Conservation (phyloP, 2,888 invertebrate genomes). For the Gari tellinella region DNA sequence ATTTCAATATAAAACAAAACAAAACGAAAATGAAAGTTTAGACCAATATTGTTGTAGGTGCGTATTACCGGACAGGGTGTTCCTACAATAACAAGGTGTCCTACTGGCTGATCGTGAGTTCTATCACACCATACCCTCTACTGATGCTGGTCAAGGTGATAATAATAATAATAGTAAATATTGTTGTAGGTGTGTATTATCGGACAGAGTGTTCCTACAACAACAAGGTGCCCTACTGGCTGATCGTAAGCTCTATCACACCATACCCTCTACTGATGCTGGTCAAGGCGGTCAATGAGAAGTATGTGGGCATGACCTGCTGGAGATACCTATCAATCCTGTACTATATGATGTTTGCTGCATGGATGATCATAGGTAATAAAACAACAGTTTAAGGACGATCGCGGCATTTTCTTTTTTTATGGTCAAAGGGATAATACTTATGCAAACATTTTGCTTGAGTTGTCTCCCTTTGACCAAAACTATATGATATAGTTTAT, state of each 20-base stretch:
- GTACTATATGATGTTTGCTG: slow-evolving; percentile 15
- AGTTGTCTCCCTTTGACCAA: too few species aligned
- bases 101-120: slow-evolving; percentile 34
- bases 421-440: too few species aligned
- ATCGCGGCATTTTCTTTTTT: too few species aligned
- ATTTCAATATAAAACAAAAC: too few species aligned
- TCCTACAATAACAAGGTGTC: slow-evolving; percentile 17
- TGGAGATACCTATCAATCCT: slow-evolving; percentile 31
- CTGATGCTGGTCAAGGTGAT: slow-evolving; percentile 32
- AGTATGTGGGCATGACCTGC: slow-evolving; percentile 33
- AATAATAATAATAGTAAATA: slow-evolving; percentile 1
- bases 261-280: slow-evolving; percentile 31
- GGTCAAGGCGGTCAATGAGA: slow-evolving; percentile 39
- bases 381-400: too few species aligned
- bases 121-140: slow-evolving; percentile 29
- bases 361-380: slow-evolving; percentile 41
- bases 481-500: too few species aligned
- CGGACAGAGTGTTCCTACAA: slow-evolving; percentile 25
- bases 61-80: slow-evolving; percentile 31
- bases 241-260: slow-evolving; percentile 24
- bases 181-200: slow-evolving; percentile 33
- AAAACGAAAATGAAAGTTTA: too few species aligned
- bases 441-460: too few species aligned
- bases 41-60: slow-evolving; percentile 21
- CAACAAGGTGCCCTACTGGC: slow-evolving; percentile 30